phyloP scores from a whole-genome alignment of 2,797 vertebrate genomes.

The Oceanodroma leucorhoa region DNA sequence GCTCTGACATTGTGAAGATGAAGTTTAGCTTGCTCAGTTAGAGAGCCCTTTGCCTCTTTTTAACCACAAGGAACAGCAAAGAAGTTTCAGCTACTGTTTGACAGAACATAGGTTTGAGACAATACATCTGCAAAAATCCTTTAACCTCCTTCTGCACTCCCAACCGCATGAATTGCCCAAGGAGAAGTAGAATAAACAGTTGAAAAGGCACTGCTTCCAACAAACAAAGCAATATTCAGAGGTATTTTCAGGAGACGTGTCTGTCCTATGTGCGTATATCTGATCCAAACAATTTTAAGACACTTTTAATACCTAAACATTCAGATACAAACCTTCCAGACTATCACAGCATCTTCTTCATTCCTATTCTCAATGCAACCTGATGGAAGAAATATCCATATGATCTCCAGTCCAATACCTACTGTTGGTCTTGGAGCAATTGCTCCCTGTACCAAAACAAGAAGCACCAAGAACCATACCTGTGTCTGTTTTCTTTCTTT shows the following conservation, averaged over 20 bases:
- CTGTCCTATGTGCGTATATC: neutral
- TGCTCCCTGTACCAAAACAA: neutral
- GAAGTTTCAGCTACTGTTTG: neutral
- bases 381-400: neutral
- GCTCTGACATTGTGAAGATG: neutral
- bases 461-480: neutral
- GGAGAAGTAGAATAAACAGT: neutral
- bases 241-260: neutral
- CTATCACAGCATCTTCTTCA: neutral
- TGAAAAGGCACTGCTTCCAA: neutral
- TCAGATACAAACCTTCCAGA: neutral
- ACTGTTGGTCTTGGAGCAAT: neutral
- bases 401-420: neutral
- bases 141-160: neutral
- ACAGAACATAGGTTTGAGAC: neutral
- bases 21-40: neutral
- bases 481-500: neutral
- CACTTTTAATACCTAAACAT: neutral
- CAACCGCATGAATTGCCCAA: neutral
- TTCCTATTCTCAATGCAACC: neutral
- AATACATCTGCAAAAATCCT: conserved; percentile 1
- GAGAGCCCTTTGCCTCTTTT: neutral
- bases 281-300: neutral
- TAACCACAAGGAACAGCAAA: neutral
- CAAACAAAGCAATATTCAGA: neutral